Percentiles rank a stretch among this genome's conserved stretches.
Evolutionary conservation across 2,888 invertebrate genomes (phyloP).

Genomic region (Ornithoptera alexandrae): DNA sequence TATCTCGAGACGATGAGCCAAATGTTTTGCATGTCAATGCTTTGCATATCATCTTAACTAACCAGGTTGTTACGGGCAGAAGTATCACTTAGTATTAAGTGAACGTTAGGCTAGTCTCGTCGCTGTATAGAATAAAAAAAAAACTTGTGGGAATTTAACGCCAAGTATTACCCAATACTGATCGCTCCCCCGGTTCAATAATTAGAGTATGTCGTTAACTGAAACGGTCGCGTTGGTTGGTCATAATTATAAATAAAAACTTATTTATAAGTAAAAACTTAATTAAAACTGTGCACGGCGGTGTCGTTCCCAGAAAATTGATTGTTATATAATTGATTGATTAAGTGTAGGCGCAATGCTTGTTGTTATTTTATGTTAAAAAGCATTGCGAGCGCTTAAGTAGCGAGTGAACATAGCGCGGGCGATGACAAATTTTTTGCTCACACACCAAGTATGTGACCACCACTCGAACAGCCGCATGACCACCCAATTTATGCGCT

Average conservation of each 20-base stretch:
- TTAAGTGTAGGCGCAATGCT: not conserved
- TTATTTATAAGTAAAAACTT: conserved; percentile 3
- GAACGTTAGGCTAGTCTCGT: too few relatives aligned
- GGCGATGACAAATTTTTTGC: conserved; percentile 4
- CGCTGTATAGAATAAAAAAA: too few relatives aligned
- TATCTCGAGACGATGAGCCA: too few relatives aligned
- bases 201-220: too few relatives aligned
- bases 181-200: too few relatives aligned
- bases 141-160: too few relatives aligned
- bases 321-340: conserved; percentile 11
- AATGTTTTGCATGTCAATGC: too few relatives aligned
- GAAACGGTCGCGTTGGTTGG: not conserved
- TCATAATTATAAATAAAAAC: not conserved
- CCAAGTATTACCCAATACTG: too few relatives aligned
- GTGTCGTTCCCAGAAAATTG: not conserved
- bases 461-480: conserved; percentile 7
- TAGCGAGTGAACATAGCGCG: not conserved
- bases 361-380: not conserved
- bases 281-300: conserved; percentile 5
- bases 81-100: too few relatives aligned
- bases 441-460: conserved; percentile 12
- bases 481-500: conserved; percentile 25
- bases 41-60: too few relatives aligned
- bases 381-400: not conserved
- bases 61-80: too few relatives aligned